Percentiles rank a stretch among this genome's conserved stretches.
Evolutionary conservation across 2,797 vertebrate species (phyloP).

Genomic region (Falco berigora): DNA sequence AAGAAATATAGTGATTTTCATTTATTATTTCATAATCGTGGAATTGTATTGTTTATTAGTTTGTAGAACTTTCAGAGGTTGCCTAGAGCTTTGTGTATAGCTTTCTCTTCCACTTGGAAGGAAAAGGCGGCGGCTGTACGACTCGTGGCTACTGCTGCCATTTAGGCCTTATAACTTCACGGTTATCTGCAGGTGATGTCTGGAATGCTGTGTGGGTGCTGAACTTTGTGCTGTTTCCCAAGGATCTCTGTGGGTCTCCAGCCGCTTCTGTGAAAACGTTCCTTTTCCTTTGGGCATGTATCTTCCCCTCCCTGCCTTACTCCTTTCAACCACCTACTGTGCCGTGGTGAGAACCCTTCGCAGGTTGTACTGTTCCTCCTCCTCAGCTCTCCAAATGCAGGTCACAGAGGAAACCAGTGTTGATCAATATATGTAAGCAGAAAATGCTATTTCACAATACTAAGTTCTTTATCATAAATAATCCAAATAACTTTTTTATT

Average conservation of each 20-base stretch:
- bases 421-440: not conserved
- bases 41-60: not conserved
- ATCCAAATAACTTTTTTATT: not conserved
- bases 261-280: not conserved
- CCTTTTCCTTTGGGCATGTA: not conserved
- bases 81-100: not conserved
- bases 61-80: not conserved
- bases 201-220: not conserved
- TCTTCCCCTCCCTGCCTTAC: not conserved
- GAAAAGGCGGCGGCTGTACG: not conserved
- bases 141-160: not conserved
- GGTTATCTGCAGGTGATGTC: not conserved
- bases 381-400: not conserved
- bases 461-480: not conserved
- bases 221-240: not conserved
- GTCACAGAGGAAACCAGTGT: not conserved
- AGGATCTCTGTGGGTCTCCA: not conserved
- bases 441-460: not conserved
- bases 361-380: not conserved
- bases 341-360: not conserved
- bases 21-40: not conserved
- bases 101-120: not conserved
- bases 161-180: not conserved
- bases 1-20: not conserved
- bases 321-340: not conserved